Conservation (phyloP, 2,888 invertebrate genomes). For the Gibbula magus region DNA sequence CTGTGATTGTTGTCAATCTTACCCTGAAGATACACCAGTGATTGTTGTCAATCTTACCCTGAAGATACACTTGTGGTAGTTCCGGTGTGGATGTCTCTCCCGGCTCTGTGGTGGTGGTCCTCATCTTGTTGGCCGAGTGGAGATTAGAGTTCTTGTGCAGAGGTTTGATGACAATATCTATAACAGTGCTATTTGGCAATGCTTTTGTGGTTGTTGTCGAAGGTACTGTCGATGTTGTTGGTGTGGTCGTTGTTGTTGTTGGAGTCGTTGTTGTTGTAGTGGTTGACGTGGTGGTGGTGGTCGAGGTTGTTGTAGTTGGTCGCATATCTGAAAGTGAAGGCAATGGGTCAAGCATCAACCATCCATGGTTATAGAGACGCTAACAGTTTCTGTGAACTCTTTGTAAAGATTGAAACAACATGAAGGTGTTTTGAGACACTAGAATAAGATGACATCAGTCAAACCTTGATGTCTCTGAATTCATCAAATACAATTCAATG, state of each 20-base stretch:
- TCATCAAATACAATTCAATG: no score
- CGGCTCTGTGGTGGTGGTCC: not conserved
- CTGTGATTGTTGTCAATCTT: not conserved
- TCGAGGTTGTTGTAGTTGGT: conserved; percentile 31
- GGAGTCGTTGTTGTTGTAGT: conserved; percentile 23
- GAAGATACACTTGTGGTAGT: not conserved
- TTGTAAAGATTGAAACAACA: no score
- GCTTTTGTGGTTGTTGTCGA: not conserved
- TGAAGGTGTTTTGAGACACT: no score
- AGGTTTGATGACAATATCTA: not conserved
- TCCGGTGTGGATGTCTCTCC: not conserved
- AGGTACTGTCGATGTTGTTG: conserved; percentile 7
- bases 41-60: not conserved
- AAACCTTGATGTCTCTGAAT: no score
- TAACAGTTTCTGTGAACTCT: no score
- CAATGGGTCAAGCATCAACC: no score
- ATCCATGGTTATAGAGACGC: no score
- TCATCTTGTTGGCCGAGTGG: not conserved
- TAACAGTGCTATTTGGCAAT: not conserved
- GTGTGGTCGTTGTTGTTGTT: conserved; percentile 17
- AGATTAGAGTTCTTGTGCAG: not conserved
- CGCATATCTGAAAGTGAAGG: not conserved
- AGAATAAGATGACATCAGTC: no score
- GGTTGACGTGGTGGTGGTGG: conserved; percentile 33
- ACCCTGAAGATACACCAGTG: not conserved